These are phyloP conservation scores for Ferdinandea cuprea DNA, from an alignment of 2,888 invertebrate genomes.

Conservation along the genomic window DNA sequence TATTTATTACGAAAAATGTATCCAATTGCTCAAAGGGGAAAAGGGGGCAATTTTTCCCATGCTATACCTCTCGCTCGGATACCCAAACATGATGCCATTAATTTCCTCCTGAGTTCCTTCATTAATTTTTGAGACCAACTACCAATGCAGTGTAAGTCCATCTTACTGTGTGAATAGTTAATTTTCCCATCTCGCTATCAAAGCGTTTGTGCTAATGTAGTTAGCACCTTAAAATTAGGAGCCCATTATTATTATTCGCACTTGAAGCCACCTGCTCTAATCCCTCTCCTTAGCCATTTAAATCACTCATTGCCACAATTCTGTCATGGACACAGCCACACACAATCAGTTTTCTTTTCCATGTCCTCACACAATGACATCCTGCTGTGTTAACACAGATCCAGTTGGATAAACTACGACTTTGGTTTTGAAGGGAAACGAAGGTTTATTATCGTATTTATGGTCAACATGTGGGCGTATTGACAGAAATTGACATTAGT, in stretches of 20 bases:
- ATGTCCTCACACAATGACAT: constrained; percentile 22
- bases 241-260: background rate
- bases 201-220: constrained; percentile 13
- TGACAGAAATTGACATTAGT: constrained; percentile 49
- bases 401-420: constrained; percentile 44
- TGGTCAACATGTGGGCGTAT: constrained; percentile 65
- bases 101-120: too few species aligned
- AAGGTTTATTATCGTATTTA: constrained; percentile 72
- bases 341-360: constrained; percentile 54
- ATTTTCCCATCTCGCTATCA: constrained; percentile 44
- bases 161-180: constrained; percentile 63
- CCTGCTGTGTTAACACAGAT: constrained; percentile 45
- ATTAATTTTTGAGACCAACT: too few species aligned
- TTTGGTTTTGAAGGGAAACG: constrained; percentile 56
- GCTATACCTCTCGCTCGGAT: too few species aligned
- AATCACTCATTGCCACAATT: constrained; percentile 48
- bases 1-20: too few species aligned
- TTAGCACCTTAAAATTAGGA: constrained; percentile 40
- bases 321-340: constrained; percentile 5
- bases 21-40: too few species aligned
- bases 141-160: too few species aligned
- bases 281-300: constrained; percentile 10
- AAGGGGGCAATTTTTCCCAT: too few species aligned
- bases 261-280: constrained; percentile 22
- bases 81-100: too few species aligned